phyloP scores from a whole-genome alignment of 2,888 invertebrate genomes.

The Tolmerus cingulatus region DNA sequence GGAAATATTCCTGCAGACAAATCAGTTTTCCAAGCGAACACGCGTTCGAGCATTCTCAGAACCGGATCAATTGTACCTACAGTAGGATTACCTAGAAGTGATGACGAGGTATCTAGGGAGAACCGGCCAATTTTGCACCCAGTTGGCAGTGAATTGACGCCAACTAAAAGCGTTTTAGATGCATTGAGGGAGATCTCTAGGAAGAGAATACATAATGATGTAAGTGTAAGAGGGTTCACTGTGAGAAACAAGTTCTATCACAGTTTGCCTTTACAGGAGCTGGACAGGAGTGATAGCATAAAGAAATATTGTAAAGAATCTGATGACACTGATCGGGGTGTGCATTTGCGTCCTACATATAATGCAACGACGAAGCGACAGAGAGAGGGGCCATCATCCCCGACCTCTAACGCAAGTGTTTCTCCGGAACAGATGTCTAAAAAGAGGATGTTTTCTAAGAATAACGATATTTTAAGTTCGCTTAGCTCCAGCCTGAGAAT shows the following conservation, averaged over 20 bases:
- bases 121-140: conserved; percentile 60
- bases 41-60: conserved; percentile 58
- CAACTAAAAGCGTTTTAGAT: conserved; percentile 66
- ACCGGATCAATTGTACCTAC: conserved; percentile 52
- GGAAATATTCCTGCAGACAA: conserved; percentile 50
- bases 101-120: conserved; percentile 58
- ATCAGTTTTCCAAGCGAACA: conserved; percentile 57
- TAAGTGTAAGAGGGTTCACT: conserved; percentile 51
- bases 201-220: conserved; percentile 66
- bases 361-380: conserved; percentile 44
- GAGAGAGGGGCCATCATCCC: conserved; percentile 45
- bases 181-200: conserved; percentile 68
- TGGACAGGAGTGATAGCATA: conserved; percentile 51
- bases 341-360: not conserved
- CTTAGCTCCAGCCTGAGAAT: conserved; percentile 58
- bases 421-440: conserved; percentile 58
- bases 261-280: conserved; percentile 54
- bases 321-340: conserved; percentile 37
- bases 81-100: conserved; percentile 56
- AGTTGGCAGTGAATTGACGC: conserved; percentile 60
- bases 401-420: conserved; percentile 45
- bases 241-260: not conserved
- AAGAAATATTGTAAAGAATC: conserved; percentile 59
- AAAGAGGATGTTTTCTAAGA: conserved; percentile 57
- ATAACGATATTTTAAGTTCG: conserved; percentile 61